Evolutionary conservation across 2,113 vertebrate species (phyloP), one percentile per base, ranked within the genome.

Genomic region (Phoenicopterus ruber): DNA sequence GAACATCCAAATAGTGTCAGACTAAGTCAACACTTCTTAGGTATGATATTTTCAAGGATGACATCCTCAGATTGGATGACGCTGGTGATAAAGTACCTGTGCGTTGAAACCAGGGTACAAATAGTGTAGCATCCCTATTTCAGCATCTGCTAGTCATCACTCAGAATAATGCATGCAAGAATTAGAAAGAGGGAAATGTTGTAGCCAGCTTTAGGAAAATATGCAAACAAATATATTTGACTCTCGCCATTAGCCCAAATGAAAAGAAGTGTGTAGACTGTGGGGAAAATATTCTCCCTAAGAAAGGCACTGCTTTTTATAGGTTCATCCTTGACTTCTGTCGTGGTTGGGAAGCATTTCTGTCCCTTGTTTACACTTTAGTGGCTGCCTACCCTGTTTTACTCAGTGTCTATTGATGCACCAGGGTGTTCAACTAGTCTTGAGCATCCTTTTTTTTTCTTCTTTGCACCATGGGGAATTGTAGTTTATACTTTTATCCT

Each of bases 381-480:
- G 17, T 69, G 44, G 16, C 71, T 82, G 34, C 46, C n/a, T 55
- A 3, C 36, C 8, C 11, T 29, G 10, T 82, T 93, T 74, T 79
- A 66, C 16, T 82, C 25, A 24, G 28, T 74, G 63, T 34, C 47
- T 79, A 74, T 82, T 76, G 73, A 71, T 71, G 20, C 26, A 17
- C 8, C 11, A 46, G 25, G 11, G 20, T 76, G 9, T 31, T 93
- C 29, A 44, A 1, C 36, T 67, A 11, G 13, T 66, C 32, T 46
- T 52, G 29, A 62, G 22, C n/a, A 77, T 62, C 22, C n/a, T 71
- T 90, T 62, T 69, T 49, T 40, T 80, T 57, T 77, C 24, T 61
- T 55, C 31, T 70, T 77, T 66, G 6, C 0, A 0, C 12, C 32
- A 31, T 58, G 34, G 10, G 10, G 11, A 82, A 18, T 10, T 58